Evolutionary conservation across 2,888 invertebrate species (phyloP), one percentile per base, ranked within the genome.

Genomic region (Calliopum simillimum): DNA sequence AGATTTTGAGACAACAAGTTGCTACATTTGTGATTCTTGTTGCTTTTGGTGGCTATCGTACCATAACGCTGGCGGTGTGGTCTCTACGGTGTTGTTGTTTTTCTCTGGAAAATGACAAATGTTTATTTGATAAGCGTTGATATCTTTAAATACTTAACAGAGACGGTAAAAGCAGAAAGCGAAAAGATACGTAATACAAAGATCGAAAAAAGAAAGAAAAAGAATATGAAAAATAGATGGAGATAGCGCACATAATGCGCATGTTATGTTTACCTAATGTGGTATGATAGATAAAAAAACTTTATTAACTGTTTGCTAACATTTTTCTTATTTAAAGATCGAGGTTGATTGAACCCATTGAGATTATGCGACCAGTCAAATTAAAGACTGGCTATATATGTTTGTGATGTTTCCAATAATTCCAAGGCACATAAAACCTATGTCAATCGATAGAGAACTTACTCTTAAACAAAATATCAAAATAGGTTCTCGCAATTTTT

Each of bases 371-470:
- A n/a, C n/a, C n/a, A n/a, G n/a, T n/a, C n/a, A n/a, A n/a, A n/a
- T n/a, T n/a, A n/a, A n/a, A n/a, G n/a, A n/a, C 64, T 68, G 58
- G 70, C 73, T 72, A 55, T 66, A 59, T 61, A 67, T 72, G 69
- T 67, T 76, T 75, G 74, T 74, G 74, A 74, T 73, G 75, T 73
- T 73, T 73, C 73, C n/a, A n/a, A n/a, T n/a, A n/a, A n/a, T n/a
- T n/a, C n/a, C n/a, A n/a, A n/a, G n/a, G n/a, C n/a, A n/a, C n/a
- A n/a, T n/a, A n/a, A n/a, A n/a, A n/a, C n/a, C n/a, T n/a, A n/a
- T n/a, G n/a, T n/a, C n/a, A n/a, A n/a, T n/a, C n/a, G n/a, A n/a
- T n/a, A n/a, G n/a, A n/a, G n/a, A n/a, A n/a, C n/a, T n/a, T n/a
- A n/a, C n/a, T n/a, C n/a, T n/a, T n/a, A n/a, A n/a, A n/a, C n/a